Conservation (phyloP, 1,140 invertebrate genomes). For the Drosophila ercepeae region DNA sequence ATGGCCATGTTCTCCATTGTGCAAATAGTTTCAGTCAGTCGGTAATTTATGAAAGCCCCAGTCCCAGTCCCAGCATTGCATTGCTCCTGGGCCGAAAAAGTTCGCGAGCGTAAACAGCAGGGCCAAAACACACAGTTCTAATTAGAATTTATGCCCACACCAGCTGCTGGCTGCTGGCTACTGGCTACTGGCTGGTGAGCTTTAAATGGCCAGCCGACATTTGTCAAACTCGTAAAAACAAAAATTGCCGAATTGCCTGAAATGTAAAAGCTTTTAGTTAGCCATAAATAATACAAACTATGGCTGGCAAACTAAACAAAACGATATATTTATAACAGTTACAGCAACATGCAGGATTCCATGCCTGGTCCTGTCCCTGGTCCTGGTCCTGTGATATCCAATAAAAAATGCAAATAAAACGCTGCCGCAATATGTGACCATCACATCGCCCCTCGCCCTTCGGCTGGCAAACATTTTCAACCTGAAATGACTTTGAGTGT, state of each 20-base stretch:
- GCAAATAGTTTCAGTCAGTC: constrained; percentile 35
- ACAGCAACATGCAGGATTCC: constrained; percentile 12
- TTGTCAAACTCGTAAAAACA: constrained; percentile 73
- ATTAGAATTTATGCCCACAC: constrained; percentile 74
- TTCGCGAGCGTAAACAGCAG: constrained; percentile 17
- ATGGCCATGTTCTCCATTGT: constrained; percentile 29
- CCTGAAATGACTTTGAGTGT: constrained; percentile 78
- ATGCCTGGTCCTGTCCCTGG: neutral
- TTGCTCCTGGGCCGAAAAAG: constrained; percentile 23
- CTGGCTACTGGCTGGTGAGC: constrained; percentile 17
- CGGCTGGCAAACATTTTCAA: constrained; percentile 58
- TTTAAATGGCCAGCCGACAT: constrained; percentile 45
- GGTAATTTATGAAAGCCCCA: constrained; percentile 52
- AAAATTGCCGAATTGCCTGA: constrained; percentile 62
- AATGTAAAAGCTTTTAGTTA: constrained; percentile 79
- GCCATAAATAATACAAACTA: constrained; percentile 77
- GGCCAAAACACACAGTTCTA: constrained; percentile 28
- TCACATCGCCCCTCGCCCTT: neutral
- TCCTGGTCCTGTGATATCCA: constrained; percentile 38
- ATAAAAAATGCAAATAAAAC: constrained; percentile 79
- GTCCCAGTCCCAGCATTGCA: neutral
- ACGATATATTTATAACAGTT: constrained; percentile 72
- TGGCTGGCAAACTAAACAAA: constrained; percentile 51
- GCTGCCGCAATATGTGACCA: constrained; percentile 70
- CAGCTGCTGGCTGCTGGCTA: constrained; percentile 12